A percentile compares a stretch with the other conserved stretches of the same genome.
These are phyloP conservation scores for Callospermophilus lateralis DNA, from an alignment of 2,113 vertebrate genomes.

Conservation along the genomic window DNA sequence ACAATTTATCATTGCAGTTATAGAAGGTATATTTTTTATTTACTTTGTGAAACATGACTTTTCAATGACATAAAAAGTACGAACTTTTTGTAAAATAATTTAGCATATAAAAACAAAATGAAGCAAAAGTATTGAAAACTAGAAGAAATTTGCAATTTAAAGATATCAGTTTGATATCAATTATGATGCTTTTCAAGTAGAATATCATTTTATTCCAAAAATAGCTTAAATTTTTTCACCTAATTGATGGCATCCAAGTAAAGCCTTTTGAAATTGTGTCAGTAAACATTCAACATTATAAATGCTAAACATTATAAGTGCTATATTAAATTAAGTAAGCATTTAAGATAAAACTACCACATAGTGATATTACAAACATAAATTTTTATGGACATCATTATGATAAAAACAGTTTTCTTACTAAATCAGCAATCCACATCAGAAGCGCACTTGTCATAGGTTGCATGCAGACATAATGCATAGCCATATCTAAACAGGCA, in stretches of 20 bases:
- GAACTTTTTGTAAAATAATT: background rate
- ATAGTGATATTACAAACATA: background rate
- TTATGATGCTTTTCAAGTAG: slow-evolving; percentile 33
- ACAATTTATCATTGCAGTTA: background rate
- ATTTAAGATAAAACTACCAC: slow-evolving; percentile 40
- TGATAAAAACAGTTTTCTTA: background rate
- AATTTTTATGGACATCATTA: background rate
- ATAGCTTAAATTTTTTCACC: background rate
- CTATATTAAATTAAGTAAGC: background rate
- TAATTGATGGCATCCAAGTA: background rate
- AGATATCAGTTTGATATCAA: background rate
- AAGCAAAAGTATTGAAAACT: background rate
- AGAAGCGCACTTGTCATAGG: background rate
- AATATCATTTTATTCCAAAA: slow-evolving; percentile 1
- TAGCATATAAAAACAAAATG: background rate
- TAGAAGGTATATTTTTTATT: background rate
- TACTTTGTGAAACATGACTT: background rate
- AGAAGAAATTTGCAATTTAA: background rate
- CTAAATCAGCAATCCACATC: background rate
- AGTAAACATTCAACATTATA: background rate
- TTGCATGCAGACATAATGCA: background rate
- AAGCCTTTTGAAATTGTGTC: slow-evolving; percentile 34
- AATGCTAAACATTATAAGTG: too few species aligned
- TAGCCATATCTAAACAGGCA: background rate
- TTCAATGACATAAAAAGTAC: background rate